Evolutionary conservation across 2,113 vertebrate species (phyloP), one percentile per base, ranked within the genome.

Genomic region (Erythrolamprus reginae): DNA sequence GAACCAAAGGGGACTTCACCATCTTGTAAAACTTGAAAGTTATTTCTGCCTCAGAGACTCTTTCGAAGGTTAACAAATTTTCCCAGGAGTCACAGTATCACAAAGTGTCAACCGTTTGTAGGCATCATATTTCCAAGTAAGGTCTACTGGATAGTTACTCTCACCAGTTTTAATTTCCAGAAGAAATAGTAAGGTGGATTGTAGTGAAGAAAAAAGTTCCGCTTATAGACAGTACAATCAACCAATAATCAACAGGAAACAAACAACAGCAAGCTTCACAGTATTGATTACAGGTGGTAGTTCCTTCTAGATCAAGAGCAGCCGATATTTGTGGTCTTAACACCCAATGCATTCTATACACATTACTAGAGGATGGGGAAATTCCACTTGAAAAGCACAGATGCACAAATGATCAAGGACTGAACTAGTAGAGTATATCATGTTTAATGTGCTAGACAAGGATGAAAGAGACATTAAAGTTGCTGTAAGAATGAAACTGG

Each of bases 101-200:
- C 95, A 96, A 96, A 95, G 96, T 96, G 96, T 96, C 95, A 96
- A 95, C 94, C 94, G 94, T 95, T 96, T 95, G 91, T 93, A 92
- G 89, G 95, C 93, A 93, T 96, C 94, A 90, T 86, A 96, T 96
- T 96, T 96, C 96, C 95, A 96, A 96, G 95, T 92, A 88, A 87
- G 92, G 82, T 89, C 89, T 82, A 93, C 91, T 93, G 93, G 93
- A 95, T 89, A n/a, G 61, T 70, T 70, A 77, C 88, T 92, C 93
- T 91, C 61, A 91, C 94, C 91, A 89, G 92, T 82, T 70, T 90
- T 96, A 93, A 95, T 94, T 94, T 94, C 55, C 92, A 93, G 87
- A 61, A 55, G 70, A 56, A 89, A 85, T 88, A 0, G 1, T 51
- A 91, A 51, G 86, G 87, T 92, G 92, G 38, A 51, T 93, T 92